These are phyloP conservation scores for Alsophila aescularia DNA, from an alignment of 2,888 invertebrate species.

Conservation along the genomic window DNA sequence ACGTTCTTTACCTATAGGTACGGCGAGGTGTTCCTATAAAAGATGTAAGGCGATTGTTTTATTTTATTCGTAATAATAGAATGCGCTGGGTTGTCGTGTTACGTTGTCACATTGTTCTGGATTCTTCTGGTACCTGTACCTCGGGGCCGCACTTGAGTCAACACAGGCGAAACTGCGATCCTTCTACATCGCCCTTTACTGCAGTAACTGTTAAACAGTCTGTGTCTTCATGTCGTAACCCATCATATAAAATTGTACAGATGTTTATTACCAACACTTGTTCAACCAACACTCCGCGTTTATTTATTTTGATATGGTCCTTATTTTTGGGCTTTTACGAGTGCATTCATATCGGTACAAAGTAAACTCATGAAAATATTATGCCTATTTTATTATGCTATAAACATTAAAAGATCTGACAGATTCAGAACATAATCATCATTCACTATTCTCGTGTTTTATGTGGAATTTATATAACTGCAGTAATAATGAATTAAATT, in stretches of 20 bases:
- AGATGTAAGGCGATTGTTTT: too few species aligned
- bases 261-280: conserved; percentile 26
- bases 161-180: conserved; percentile 51
- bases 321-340: conserved; percentile 3
- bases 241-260: conserved; percentile 18
- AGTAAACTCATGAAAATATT: background rate
- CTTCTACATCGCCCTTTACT: conserved; percentile 5
- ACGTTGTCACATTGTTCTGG: conserved; percentile 48
- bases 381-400: background rate
- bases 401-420: background rate
- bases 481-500: conserved; percentile 13
- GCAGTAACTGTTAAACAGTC: conserved; percentile 7
- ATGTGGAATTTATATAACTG: background rate
- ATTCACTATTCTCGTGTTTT: background rate
- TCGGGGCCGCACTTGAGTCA: conserved; percentile 65
- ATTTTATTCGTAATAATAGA: conserved; percentile 22
- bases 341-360: background rate
- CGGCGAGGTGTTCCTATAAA: too few species aligned
- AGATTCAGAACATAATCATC: background rate
- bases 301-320: conserved; percentile 19
- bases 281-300: conserved; percentile 26
- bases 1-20: too few species aligned
- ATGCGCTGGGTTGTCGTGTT: conserved; percentile 20
- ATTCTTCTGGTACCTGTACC: conserved; percentile 33
- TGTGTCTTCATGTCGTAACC: conserved; percentile 25